Evolutionary conservation across 2,113 vertebrate species (phyloP).

Genomic region (Callipepla squamata): DNA sequence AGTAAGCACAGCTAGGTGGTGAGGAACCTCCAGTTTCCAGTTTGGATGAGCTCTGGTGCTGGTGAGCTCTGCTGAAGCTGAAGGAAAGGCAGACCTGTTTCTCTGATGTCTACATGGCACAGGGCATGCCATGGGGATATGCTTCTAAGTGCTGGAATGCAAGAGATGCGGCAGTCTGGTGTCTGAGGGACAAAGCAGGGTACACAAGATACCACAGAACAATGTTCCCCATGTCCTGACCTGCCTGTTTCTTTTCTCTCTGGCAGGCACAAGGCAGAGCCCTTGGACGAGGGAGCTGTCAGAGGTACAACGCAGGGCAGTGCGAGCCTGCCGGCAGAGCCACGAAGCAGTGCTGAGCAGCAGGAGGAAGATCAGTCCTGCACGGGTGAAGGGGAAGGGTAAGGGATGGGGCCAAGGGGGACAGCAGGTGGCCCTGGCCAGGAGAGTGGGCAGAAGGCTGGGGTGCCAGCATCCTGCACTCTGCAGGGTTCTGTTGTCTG

Average conservation of each 20-base stretch:
- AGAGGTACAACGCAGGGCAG: fast-evolving
- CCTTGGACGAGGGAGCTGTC: fast-evolving
- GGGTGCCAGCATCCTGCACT: fast-evolving
- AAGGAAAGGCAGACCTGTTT: background rate
- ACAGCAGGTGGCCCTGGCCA: background rate
- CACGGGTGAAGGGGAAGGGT: slow-evolving; percentile 48
- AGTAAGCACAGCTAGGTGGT: background rate
- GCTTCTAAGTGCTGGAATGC: background rate
- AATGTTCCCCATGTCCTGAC: background rate
- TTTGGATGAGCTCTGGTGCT: background rate
- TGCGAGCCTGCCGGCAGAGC: background rate
- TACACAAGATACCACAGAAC: background rate
- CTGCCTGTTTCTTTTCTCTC: background rate
- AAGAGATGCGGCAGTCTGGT: background rate
- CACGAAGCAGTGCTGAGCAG: background rate
- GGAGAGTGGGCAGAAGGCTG: fast-evolving
- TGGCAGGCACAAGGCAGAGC: background rate
- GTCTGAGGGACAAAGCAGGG: background rate
- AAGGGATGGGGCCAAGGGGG: background rate
- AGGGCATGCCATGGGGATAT: background rate
- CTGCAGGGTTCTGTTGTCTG: background rate
- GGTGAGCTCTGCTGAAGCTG: background rate
- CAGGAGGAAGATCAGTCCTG: slow-evolving; percentile 46
- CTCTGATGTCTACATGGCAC: fast-evolving
- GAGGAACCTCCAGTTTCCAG: background rate